A percentile compares a stretch with the other conserved stretches of the same genome.
Conservation (phyloP, 2,113 vertebrate species). For the Craseonycteris thonglongyai region DNA sequence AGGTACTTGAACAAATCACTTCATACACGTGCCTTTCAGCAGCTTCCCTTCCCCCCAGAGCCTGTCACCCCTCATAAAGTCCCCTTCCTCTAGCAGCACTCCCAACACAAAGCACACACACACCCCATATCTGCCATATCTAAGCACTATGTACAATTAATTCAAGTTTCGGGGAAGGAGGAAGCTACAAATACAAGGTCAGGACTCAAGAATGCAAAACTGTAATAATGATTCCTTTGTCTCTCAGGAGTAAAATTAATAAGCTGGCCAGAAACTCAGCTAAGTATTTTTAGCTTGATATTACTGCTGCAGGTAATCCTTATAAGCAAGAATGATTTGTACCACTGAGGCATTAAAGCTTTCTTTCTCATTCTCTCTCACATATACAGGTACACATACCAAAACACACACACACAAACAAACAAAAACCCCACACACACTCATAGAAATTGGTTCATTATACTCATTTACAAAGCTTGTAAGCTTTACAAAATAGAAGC, state of each 20-base stretch:
- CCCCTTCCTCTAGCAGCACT: not conserved
- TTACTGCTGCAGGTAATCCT: slow-evolving; percentile 21
- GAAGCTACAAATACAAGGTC: slow-evolving; percentile 46
- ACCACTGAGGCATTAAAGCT: not conserved
- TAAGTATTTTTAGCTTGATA: slow-evolving; percentile 50
- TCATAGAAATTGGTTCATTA: not conserved
- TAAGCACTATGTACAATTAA: not conserved
- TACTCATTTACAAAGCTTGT: slow-evolving; percentile 39
- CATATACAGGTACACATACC: not conserved
- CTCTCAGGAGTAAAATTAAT: slow-evolving; percentile 55
- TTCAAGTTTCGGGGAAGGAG: not conserved
- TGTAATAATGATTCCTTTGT: slow-evolving; percentile 42
- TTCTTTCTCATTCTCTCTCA: not conserved
- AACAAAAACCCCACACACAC: not conserved
- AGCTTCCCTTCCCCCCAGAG: fast-evolving
- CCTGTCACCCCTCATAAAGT: not conserved
- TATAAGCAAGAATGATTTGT: not conserved
- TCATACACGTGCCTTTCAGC: not conserved
- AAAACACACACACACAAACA: not conserved
- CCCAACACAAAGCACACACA: not conserved
- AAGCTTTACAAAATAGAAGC: slow-evolving; percentile 44
- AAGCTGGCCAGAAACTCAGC: slow-evolving; percentile 32
- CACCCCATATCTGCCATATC: not conserved
- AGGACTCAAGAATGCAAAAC: slow-evolving; percentile 7
- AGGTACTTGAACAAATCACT: not conserved